phyloP scores from a whole-genome alignment of 2,888 invertebrate species.

The Tuberolachnus salignus region DNA sequence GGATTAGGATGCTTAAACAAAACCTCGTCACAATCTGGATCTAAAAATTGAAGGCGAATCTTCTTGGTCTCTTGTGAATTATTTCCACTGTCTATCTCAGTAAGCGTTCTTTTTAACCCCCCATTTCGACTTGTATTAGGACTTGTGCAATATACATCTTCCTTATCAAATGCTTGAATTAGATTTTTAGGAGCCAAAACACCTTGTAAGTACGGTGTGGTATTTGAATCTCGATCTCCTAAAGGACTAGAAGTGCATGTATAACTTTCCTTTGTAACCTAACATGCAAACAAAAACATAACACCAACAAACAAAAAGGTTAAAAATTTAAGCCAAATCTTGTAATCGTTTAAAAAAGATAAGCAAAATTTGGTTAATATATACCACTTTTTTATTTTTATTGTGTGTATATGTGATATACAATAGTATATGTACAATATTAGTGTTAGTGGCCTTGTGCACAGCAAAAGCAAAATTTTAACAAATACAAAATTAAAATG shows the following conservation, averaged over 20 bases:
- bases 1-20: constrained; percentile 54
- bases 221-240: constrained; percentile 38
- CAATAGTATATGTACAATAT: background rate
- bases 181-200: constrained; percentile 54
- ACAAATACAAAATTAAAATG: constrained; percentile 28
- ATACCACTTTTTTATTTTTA: background rate
- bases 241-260: constrained; percentile 40
- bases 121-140: constrained; percentile 44
- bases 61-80: constrained; percentile 41
- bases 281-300: constrained; percentile 49
- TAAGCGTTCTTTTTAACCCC: constrained; percentile 52
- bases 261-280: constrained; percentile 52
- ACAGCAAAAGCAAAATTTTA: constrained; percentile 40
- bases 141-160: constrained; percentile 30
- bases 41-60: constrained; percentile 47
- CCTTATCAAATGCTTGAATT: constrained; percentile 46
- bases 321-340: constrained; percentile 20
- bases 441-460: constrained; percentile 44
- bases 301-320: constrained; percentile 48
- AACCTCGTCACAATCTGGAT: constrained; percentile 38
- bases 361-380: constrained; percentile 36
- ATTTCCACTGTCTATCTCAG: constrained; percentile 24
- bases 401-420: background rate
- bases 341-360: constrained; percentile 40
- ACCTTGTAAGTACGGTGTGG: constrained; percentile 49